Percentiles rank a stretch among this genome's conserved stretches.
These are phyloP conservation scores for Hystrix cristata DNA, from an alignment of 2,113 vertebrate species.

Conservation along the genomic window DNA sequence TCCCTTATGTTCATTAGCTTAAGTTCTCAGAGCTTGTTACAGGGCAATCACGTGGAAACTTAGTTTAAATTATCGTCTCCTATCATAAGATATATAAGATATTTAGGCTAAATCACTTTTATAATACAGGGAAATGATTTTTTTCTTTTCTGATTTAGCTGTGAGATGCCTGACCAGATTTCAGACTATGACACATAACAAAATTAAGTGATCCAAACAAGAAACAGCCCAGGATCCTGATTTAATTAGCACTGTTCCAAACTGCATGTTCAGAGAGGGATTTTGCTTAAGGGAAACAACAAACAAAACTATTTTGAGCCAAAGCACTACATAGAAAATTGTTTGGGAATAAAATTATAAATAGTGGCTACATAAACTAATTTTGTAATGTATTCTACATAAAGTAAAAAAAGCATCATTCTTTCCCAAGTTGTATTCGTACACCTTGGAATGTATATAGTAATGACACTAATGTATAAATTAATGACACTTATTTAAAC, in stretches of 20 bases:
- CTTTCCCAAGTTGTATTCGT: slow-evolving; percentile 24
- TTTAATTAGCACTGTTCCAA: slow-evolving; percentile 62
- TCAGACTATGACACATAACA: background rate
- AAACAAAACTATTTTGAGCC: slow-evolving; percentile 36
- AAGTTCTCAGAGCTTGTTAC: background rate
- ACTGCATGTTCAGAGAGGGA: slow-evolving; percentile 26
- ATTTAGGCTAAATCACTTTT: slow-evolving; percentile 22
- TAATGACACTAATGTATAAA: background rate
- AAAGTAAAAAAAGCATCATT: background rate
- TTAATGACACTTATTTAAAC: background rate
- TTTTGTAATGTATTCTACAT: background rate
- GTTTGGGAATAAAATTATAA: slow-evolving; percentile 42
- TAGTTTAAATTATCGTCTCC: background rate
- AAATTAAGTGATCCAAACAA: slow-evolving; percentile 58
- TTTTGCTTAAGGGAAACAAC: slow-evolving; percentile 43
- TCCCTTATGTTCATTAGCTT: background rate
- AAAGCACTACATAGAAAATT: slow-evolving; percentile 21
- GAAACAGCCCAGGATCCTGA: slow-evolving; percentile 45
- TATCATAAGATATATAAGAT: background rate
- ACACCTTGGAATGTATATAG: background rate
- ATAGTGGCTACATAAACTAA: slow-evolving; percentile 21
- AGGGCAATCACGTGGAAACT: background rate
- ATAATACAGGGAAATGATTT: slow-evolving; percentile 43
- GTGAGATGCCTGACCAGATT: slow-evolving; percentile 43
- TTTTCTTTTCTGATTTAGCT: slow-evolving; percentile 4